Conservation (phyloP, 2,888 invertebrate genomes). For the Teleogryllus oceanicus region DNA sequence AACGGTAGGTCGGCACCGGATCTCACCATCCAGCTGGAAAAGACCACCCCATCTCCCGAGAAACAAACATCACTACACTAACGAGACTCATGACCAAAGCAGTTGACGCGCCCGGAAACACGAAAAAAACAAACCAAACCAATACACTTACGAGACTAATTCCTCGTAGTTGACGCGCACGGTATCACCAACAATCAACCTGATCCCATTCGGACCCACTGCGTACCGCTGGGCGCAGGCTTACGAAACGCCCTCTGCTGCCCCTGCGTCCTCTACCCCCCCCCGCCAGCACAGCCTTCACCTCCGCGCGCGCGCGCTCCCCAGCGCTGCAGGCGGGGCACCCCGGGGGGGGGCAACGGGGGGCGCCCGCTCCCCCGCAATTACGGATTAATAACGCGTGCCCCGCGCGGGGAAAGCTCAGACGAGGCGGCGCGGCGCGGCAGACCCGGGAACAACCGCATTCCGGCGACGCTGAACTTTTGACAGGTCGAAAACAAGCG, state of each 20-base stretch:
- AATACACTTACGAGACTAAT: too few relatives aligned
- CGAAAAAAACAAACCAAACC: too few relatives aligned
- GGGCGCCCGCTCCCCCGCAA: neutral
- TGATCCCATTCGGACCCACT: too few relatives aligned
- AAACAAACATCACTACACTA: too few relatives aligned
- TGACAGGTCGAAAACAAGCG: conserved; percentile 18
- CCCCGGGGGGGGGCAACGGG: neutral
- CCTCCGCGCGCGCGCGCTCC: neutral
- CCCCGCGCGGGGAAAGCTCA: neutral
- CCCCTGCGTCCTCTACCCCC: neutral
- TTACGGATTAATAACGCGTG: conserved; percentile 18
- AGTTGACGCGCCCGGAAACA: too few relatives aligned
- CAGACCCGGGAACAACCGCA: neutral
- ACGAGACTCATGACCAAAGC: too few relatives aligned
- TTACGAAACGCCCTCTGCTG: neutral
- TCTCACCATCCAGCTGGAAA: too few relatives aligned
- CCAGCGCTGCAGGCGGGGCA: neutral
- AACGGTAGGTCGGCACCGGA: too few relatives aligned
- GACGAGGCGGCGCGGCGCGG: neutral
- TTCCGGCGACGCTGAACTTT: neutral
- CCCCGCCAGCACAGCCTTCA: neutral
- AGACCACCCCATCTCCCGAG: too few relatives aligned
- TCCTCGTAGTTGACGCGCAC: too few relatives aligned
- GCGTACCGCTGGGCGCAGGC: neutral
- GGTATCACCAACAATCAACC: too few relatives aligned